These are phyloP conservation scores for Saccostrea cuccullata DNA, from an alignment of 1,140 invertebrate genomes.

Conservation along the genomic window DNA sequence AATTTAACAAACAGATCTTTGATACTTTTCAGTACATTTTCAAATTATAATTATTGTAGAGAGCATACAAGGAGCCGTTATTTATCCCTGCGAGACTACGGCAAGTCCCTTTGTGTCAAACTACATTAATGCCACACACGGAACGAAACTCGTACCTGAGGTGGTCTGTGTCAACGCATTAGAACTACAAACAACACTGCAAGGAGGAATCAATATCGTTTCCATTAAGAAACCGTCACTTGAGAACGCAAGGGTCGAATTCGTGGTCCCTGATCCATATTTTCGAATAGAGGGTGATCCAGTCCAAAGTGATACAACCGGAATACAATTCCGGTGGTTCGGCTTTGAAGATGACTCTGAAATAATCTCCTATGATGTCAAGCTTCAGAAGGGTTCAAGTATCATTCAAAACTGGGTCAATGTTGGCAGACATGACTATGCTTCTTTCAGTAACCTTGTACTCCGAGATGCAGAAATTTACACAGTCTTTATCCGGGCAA, in stretches of 20 bases:
- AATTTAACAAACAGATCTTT: no score
- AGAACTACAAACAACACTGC: neutral
- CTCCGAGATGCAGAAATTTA: neutral
- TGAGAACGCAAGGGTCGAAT: neutral
- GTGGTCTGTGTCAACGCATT: neutral
- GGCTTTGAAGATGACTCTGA: neutral
- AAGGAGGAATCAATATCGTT: neutral
- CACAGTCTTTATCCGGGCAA: neutral
- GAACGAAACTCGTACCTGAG: neutral
- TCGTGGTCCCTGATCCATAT: neutral
- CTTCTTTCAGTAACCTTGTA: neutral
- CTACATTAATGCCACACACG: neutral
- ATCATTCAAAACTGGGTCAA: neutral
- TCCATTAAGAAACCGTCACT: neutral
- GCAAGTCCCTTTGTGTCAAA: neutral
- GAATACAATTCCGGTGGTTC: neutral
- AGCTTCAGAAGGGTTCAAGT: neutral
- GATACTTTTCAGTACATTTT: no score
- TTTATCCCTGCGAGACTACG: neutral
- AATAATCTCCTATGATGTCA: neutral
- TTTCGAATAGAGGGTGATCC: neutral
- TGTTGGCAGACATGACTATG: neutral
- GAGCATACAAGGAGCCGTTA: neutral
- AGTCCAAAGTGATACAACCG: neutral
- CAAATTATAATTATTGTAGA: neutral